These are phyloP conservation scores for Saturnia japonica DNA, from an alignment of 2,888 invertebrate genomes.

Conservation along the genomic window DNA sequence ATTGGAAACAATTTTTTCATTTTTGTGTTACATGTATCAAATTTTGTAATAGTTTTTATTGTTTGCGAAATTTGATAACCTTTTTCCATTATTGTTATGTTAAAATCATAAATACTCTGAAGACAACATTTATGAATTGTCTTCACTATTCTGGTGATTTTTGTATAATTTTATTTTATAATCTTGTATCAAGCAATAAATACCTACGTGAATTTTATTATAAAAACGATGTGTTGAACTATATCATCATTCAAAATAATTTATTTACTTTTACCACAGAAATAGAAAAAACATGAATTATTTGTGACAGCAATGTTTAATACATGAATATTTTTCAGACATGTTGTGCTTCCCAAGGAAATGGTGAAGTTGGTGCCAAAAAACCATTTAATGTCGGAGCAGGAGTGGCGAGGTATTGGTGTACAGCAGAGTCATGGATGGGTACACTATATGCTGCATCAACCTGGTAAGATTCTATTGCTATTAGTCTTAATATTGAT, in stretches of 20 bases:
- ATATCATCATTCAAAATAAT: background rate
- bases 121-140: background rate
- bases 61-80: too few species aligned
- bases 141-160: too few species aligned
- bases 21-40: background rate
- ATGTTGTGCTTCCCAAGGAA: slow-evolving; percentile 96
- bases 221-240: background rate
- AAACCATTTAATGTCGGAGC: slow-evolving; percentile 95
- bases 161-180: too few species aligned
- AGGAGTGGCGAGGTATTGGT: slow-evolving; percentile 96
- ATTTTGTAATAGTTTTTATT: background rate
- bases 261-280: background rate
- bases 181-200: too few species aligned
- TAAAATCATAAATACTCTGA: background rate
- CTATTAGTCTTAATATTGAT: background rate
- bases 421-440: slow-evolving; percentile 98
- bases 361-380: slow-evolving; percentile 94
- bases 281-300: background rate
- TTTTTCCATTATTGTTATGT: background rate
- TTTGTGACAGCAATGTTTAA: background rate
- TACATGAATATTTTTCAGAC: slow-evolving; percentile 82
- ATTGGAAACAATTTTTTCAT: background rate
- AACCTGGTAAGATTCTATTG: slow-evolving; percentile 85
- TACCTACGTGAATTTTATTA: background rate
- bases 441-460: slow-evolving; percentile 98